Base-by-base conservation (phyloP, 2,888 invertebrate species). In the Lutraria lutraria region DNA sequence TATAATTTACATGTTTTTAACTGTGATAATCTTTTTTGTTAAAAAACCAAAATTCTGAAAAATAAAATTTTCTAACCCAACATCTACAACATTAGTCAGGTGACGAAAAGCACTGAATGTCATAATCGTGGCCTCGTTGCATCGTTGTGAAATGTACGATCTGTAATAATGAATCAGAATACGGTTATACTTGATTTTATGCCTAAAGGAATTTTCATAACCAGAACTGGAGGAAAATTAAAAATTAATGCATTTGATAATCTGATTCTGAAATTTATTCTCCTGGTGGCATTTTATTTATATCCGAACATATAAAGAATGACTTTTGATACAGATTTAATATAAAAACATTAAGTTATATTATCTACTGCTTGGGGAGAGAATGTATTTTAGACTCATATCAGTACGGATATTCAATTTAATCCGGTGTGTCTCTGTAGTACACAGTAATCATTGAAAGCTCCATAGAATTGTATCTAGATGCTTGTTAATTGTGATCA, bases 401-500 rank as follows among this genome's bases (percentile, higher is more conserved):
- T 31, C 16, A 25, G 15, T 76, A 76, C 6, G 19, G 76, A 31
- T n/a, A n/a, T 76, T 34, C 76, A 76, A 76, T 76, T 76, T 76
- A 76, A 76, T 76, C 76, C 76, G 16, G 16, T 6, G 6, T 76
- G 76, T 76, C 76, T 76, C 76, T 19, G 34, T 34, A 76, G 76
- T 76, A 76, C 31, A 76, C 31, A 76, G 63, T 63, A n/a, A 63
- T 63, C 63, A 63, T 63, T 63, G 60, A 82, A 63, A 52, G 83
- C 43, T 68, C 25, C 52, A 52, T 68, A 68, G 83, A 25, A 68
- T 83, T 6, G 19, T 83, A 82, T 68, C 43, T 15, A 68, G 68
- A 83, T 52, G 0, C 6, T 52, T 83, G 83, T 83, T 83, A 83
- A 83, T 68, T 83, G 83, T 68, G 52, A 60, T 52, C 68, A 83